These are phyloP conservation scores for Sebastes paucispinis DNA, from an alignment of 2,797 vertebrate genomes.

Conservation along the genomic window DNA sequence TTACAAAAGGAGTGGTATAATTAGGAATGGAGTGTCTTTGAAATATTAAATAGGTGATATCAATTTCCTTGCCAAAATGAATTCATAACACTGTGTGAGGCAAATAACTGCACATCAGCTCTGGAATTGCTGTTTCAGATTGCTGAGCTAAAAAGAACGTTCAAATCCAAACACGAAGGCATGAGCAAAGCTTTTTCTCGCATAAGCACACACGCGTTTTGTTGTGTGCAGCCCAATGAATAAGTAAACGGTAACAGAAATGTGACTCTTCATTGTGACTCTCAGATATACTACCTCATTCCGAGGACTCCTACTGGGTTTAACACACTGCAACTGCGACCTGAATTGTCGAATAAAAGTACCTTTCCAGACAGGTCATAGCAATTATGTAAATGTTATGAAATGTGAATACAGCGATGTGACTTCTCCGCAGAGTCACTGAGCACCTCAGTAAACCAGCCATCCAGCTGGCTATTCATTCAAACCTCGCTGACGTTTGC, in stretches of 20 bases:
- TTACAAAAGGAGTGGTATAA: constrained; percentile 20
- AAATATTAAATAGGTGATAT: constrained; percentile 51
- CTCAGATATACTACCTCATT: neutral
- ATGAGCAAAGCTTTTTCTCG: constrained; percentile 31
- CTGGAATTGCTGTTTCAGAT: constrained; percentile 29
- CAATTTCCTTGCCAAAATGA: constrained; percentile 27
- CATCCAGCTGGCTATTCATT: neutral
- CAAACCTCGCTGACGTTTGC: neutral
- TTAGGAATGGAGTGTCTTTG: constrained; percentile 31
- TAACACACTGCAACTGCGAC: neutral
- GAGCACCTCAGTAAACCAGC: neutral
- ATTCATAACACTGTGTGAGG: constrained; percentile 20
- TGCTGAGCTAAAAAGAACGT: constrained; percentile 44
- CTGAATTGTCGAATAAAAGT: neutral
- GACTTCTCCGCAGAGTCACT: neutral
- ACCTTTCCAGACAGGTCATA: neutral
- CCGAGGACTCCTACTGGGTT: neutral
- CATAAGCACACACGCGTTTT: constrained; percentile 17
- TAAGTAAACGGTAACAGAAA: constrained; percentile 43
- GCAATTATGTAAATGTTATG: neutral
- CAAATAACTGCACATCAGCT: constrained; percentile 38
- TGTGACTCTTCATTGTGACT: constrained; percentile 4
- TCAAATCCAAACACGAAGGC: constrained; percentile 45
- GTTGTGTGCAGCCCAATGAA: constrained; percentile 23
- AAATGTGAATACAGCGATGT: constrained; percentile 10